Conservation (phyloP, 2,888 invertebrate genomes). For the Priocnemis perturbator region DNA sequence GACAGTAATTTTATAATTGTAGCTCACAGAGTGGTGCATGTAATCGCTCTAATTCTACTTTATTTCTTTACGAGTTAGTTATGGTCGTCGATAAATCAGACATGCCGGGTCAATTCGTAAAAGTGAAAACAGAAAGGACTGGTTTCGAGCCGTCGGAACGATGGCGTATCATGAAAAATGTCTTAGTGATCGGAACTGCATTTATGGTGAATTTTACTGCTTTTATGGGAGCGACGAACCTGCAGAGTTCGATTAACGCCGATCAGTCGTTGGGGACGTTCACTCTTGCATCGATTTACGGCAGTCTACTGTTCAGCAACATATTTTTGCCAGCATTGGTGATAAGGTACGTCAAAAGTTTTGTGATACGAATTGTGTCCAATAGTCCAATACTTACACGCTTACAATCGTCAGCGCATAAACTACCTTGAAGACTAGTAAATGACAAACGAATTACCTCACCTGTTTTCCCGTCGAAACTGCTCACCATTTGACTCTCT, state of each 20-base stretch:
- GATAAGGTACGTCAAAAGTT: conserved; percentile 81
- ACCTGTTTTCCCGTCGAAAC: too few relatives aligned
- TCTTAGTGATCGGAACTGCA: conserved; percentile 88
- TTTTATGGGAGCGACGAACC: conserved; percentile 89
- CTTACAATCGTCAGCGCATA: too few relatives aligned
- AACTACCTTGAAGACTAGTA: too few relatives aligned
- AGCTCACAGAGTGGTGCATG: too few relatives aligned
- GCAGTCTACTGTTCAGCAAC: conserved; percentile 91
- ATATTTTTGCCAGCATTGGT: conserved; percentile 90
- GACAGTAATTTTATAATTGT: too few relatives aligned
- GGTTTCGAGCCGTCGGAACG: conserved; percentile 78
- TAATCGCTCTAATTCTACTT: too few relatives aligned
- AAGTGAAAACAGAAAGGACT: conserved; percentile 46
- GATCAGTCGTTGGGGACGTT: conserved; percentile 89
- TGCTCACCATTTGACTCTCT: too few relatives aligned
- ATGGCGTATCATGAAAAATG: conserved; percentile 89
- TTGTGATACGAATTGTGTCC: not conserved
- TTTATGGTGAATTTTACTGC: conserved; percentile 96
- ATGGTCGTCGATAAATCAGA: conserved; percentile 15
- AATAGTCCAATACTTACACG: too few relatives aligned
- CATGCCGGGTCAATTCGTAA: conserved; percentile 52
- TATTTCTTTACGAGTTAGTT: too few relatives aligned
- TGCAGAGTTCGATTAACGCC: conserved; percentile 90
- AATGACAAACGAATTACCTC: too few relatives aligned
- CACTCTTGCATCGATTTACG: conserved; percentile 90